phyloP scores from a whole-genome alignment of 1,140 invertebrate species.

The Drosophila nannoptera region DNA sequence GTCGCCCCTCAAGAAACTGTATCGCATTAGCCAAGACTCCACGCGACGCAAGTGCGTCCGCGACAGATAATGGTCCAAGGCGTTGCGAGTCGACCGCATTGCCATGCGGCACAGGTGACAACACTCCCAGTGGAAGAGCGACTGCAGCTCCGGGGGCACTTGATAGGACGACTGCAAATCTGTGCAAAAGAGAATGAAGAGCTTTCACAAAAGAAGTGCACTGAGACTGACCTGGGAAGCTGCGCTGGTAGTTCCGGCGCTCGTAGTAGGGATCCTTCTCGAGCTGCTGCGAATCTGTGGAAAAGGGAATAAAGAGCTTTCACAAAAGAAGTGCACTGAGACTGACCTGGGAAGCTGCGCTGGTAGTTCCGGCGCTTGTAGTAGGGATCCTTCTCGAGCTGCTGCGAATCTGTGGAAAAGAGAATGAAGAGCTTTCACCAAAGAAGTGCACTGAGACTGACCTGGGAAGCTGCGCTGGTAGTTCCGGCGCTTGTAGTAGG shows the following conservation, averaged over 20 bases:
- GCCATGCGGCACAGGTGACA: slow-evolving; percentile 51
- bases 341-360: slow-evolving; percentile 26
- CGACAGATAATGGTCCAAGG: slow-evolving; percentile 79
- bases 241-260: slow-evolving; percentile 24
- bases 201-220: not conserved
- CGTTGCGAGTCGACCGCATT: slow-evolving; percentile 56
- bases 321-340: too few relatives aligned
- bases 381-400: slow-evolving; percentile 15
- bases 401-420: too few relatives aligned
- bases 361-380: slow-evolving; percentile 26
- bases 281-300: too few relatives aligned
- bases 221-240: slow-evolving; percentile 20
- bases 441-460: slow-evolving; percentile 24
- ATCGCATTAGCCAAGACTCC: slow-evolving; percentile 67
- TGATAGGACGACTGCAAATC: slow-evolving; percentile 7
- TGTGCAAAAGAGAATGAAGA: not conserved
- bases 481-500: slow-evolving; percentile 24
- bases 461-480: slow-evolving; percentile 19
- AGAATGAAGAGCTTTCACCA: too few relatives aligned
- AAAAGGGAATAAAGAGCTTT: too few relatives aligned
- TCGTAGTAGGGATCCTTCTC: slow-evolving; percentile 19
- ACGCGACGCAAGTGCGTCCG: slow-evolving; percentile 79
- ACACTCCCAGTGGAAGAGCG: slow-evolving; percentile 56
- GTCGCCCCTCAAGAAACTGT: slow-evolving; percentile 54
- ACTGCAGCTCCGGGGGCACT: slow-evolving; percentile 34